Evolutionary conservation across 2,113 vertebrate genomes (phyloP).

Genomic region (Lagopus muta): DNA sequence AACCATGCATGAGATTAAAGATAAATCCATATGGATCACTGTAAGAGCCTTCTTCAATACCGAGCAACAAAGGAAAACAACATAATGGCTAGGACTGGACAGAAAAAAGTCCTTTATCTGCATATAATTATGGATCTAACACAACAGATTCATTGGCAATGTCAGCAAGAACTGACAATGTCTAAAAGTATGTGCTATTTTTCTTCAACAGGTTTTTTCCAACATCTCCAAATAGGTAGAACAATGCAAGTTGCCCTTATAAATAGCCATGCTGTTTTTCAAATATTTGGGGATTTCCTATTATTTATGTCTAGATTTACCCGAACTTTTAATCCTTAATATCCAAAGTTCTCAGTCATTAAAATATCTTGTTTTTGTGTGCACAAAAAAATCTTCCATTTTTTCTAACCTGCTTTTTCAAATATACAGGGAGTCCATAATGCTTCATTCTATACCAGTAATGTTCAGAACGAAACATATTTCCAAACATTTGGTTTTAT

Average conservation of each 20-base stretch:
- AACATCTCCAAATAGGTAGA: not conserved
- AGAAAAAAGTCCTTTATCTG: not conserved
- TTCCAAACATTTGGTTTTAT: not conserved
- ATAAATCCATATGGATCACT: not conserved
- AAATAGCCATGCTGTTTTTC: not conserved
- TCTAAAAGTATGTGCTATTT: not conserved
- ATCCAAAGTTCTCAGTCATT: not conserved
- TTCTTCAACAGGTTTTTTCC: not conserved
- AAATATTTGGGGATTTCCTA: not conserved
- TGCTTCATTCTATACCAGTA: not conserved
- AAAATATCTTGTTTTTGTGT: not conserved
- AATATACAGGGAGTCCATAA: not conserved
- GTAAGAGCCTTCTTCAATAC: not conserved
- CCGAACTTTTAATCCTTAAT: not conserved
- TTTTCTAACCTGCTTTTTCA: not conserved
- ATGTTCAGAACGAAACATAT: not conserved
- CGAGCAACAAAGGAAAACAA: not conserved
- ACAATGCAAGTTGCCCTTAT: not conserved
- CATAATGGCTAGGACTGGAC: not conserved
- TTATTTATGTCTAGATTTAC: not conserved
- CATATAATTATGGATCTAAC: not conserved
- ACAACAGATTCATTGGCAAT: not conserved
- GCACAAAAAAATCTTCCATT: not conserved
- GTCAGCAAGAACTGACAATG: not conserved
- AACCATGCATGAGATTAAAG: fast-evolving